A percentile compares a stretch with the other conserved stretches of the same genome.
These are phyloP conservation scores for Gallinago nigripennis DNA, from an alignment of 2,797 vertebrate genomes.

Conservation along the genomic window DNA sequence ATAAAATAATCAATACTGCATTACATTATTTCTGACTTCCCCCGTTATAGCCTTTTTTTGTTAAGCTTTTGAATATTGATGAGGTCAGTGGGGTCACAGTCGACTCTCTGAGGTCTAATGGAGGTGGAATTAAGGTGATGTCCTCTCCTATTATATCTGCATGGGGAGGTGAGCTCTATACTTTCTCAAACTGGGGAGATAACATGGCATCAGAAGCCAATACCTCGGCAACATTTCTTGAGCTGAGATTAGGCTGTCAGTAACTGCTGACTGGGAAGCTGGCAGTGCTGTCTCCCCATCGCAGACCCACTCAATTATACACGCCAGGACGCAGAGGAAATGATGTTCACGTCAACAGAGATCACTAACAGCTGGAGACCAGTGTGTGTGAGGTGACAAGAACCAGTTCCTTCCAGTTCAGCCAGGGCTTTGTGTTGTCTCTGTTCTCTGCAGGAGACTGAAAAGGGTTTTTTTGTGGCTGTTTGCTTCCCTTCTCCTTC, in stretches of 20 bases:
- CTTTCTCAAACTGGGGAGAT: constrained; percentile 38
- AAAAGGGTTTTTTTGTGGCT: background rate
- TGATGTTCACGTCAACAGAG: constrained; percentile 47
- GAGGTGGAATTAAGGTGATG: constrained; percentile 81
- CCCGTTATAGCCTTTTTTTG: constrained; percentile 82
- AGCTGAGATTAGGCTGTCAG: constrained; percentile 59
- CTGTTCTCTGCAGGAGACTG: background rate
- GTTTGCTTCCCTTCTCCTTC: background rate
- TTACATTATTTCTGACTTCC: constrained; percentile 86
- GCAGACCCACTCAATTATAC: constrained; percentile 58
- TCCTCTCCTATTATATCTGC: constrained; percentile 66
- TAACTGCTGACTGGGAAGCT: constrained; percentile 54
- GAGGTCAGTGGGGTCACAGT: constrained; percentile 76
- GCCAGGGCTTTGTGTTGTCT: background rate
- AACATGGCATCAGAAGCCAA: constrained; percentile 47
- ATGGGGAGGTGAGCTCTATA: background rate
- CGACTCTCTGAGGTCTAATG: constrained; percentile 76
- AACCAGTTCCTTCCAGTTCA: constrained; percentile 48
- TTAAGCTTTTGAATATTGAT: constrained; percentile 85
- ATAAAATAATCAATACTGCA: constrained; percentile 88
- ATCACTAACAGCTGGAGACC: constrained; percentile 50
- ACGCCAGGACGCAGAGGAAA: background rate
- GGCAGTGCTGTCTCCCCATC: constrained; percentile 39
- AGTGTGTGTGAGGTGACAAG: background rate
- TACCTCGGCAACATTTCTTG: constrained; percentile 41